These are phyloP conservation scores for Phocides pigmalion DNA, from an alignment of 1,140 invertebrate species.

Conservation along the genomic window DNA sequence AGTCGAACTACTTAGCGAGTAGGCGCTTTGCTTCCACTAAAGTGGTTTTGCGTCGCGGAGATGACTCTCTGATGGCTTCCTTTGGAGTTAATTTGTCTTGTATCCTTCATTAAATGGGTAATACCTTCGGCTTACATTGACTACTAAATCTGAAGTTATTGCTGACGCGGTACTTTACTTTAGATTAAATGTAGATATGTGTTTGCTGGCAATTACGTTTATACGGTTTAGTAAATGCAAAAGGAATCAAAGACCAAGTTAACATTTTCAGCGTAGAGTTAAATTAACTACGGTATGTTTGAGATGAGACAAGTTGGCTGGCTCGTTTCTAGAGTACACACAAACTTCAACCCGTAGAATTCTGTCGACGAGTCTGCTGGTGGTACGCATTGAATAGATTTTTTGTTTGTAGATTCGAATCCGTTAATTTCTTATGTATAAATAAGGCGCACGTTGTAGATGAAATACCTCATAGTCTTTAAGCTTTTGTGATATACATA, in stretches of 20 bases:
- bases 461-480: too few relatives aligned
- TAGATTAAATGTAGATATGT: slow-evolving; percentile 43
- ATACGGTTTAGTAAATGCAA: slow-evolving; percentile 1
- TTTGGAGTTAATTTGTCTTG: slow-evolving; percentile 52
- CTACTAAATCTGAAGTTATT: slow-evolving; percentile 38
- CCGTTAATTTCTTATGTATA: slow-evolving; percentile 12
- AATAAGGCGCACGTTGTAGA: background rate
- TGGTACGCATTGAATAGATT: slow-evolving; percentile 28
- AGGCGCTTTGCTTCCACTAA: slow-evolving; percentile 45
- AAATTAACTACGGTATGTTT: slow-evolving; percentile 43
- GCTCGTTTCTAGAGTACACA: slow-evolving; percentile 40
- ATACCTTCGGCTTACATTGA: slow-evolving; percentile 44
- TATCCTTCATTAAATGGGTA: slow-evolving; percentile 55
- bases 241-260: slow-evolving; percentile 5
- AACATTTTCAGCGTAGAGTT: slow-evolving; percentile 36
- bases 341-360: slow-evolving; percentile 31
- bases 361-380: slow-evolving; percentile 9
- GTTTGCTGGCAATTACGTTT: slow-evolving; percentile 17
- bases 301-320: slow-evolving; percentile 44
- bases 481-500: too few relatives aligned
- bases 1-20: slow-evolving; percentile 53
- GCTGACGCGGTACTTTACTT: slow-evolving; percentile 32
- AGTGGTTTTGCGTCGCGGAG: slow-evolving; percentile 50
- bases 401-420: slow-evolving; percentile 21
- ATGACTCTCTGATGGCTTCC: slow-evolving; percentile 52